Percentiles rank a stretch among this genome's conserved stretches.
Conservation (phyloP, 2,113 vertebrate genomes). For the Chiloscyllium plagiosum region DNA sequence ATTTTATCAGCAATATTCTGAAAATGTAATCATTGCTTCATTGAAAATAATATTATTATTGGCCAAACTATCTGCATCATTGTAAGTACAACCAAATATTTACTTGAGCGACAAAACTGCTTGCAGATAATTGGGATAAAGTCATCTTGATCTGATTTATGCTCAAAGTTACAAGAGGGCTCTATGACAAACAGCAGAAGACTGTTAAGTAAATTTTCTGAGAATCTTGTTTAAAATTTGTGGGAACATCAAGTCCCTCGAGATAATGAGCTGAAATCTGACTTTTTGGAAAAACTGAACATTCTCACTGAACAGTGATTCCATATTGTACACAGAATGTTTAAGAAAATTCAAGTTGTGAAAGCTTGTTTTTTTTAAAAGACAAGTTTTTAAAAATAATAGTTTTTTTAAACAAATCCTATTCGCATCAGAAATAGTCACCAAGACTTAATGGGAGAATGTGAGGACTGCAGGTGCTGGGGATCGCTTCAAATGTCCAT, state of each 20-base stretch:
- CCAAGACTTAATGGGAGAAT: neutral
- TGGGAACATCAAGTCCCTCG: neutral
- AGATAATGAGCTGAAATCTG: neutral
- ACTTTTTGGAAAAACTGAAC: neutral
- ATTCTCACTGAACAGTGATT: too few species aligned
- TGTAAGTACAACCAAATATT: neutral
- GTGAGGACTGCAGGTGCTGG: too few species aligned
- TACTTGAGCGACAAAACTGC: neutral
- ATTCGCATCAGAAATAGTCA: neutral
- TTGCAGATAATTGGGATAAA: neutral
- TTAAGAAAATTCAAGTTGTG: neutral
- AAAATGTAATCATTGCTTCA: neutral
- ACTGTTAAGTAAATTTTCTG: neutral
- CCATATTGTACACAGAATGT: too few species aligned
- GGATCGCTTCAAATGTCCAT: too few species aligned
- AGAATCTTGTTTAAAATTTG: neutral
- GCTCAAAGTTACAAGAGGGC: neutral
- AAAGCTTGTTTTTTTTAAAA: neutral
- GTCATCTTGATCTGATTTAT: neutral
- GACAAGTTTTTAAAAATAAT: neutral
- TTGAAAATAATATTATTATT: neutral
- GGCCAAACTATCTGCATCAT: neutral
- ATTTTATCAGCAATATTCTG: neutral
- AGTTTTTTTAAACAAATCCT: neutral
- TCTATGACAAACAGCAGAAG: neutral